Evolutionary conservation across 2,888 invertebrate genomes (phyloP).

Genomic region (Hedya salicella): DNA sequence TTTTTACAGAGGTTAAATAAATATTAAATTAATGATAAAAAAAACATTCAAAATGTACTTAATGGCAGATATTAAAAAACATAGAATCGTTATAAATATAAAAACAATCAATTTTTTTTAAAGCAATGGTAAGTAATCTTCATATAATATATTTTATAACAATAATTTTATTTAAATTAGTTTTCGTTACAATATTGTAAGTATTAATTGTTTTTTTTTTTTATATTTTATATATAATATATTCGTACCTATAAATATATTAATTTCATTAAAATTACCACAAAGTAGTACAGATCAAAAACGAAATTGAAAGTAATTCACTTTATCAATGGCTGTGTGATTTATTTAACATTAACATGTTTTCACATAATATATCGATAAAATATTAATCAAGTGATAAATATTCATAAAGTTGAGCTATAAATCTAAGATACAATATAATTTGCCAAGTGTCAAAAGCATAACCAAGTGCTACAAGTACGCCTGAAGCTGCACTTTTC

Average conservation of each 20-base stretch:
- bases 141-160: no score
- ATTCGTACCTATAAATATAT: no score
- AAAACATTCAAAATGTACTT: no score
- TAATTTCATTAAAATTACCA: no score
- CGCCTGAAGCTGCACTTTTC: constrained; percentile 4
- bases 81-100: no score
- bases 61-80: no score
- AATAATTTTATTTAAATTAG: no score
- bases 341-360: constrained; percentile 21
- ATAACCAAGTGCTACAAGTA: background rate
- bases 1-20: background rate
- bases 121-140: no score
- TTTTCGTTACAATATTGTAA: no score
- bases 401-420: constrained; percentile 26
- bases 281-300: background rate
- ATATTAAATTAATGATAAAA: background rate
- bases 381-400: constrained; percentile 25
- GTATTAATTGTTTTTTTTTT: no score
- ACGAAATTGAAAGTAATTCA: constrained; percentile 6
- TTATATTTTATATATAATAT: no score
- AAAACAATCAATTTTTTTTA: no score
- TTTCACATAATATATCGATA: constrained; percentile 15
- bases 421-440: constrained; percentile 28
- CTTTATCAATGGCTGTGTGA: constrained; percentile 3
- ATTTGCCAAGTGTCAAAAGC: constrained; percentile 24